Percentiles rank a stretch among this genome's conserved stretches.
phyloP scores from a whole-genome alignment of 2,888 invertebrate species.

The Chorisops tibialis region DNA sequence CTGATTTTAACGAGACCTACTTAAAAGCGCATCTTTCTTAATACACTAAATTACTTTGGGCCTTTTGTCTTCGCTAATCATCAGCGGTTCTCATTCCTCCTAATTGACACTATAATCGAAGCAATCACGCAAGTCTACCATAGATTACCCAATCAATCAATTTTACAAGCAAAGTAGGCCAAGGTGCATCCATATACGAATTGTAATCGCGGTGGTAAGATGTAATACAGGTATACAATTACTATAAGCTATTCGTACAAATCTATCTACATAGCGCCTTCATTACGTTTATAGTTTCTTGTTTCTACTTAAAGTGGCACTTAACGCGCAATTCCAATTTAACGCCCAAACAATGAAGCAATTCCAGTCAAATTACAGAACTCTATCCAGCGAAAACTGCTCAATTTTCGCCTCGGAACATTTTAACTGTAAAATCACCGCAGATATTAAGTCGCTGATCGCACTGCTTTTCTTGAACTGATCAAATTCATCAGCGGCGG shows the following conservation, averaged over 20 bases:
- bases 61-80: too few relatives aligned
- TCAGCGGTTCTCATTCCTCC: too few relatives aligned
- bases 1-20: too few relatives aligned
- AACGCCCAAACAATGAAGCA: slow-evolving; percentile 18
- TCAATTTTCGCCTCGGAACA: slow-evolving; percentile 18
- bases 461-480: too few relatives aligned
- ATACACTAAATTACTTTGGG: too few relatives aligned
- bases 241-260: slow-evolving; percentile 1
- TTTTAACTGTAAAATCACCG: slow-evolving; percentile 14
- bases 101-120: slow-evolving; percentile 1
- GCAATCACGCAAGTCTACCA: slow-evolving; percentile 17
- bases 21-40: too few relatives aligned
- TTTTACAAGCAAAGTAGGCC: slow-evolving; percentile 8
- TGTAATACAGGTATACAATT: background rate
- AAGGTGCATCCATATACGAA: slow-evolving; percentile 17
- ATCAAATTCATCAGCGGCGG: too few relatives aligned
- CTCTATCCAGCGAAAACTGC: background rate
- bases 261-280: background rate
- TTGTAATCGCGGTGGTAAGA: background rate
- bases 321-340: slow-evolving; percentile 13
- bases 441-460: too few relatives aligned
- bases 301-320: background rate
- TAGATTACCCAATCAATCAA: slow-evolving; percentile 24
- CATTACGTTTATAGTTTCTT: background rate
- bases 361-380: slow-evolving; percentile 1